Evolutionary conservation across 2,888 invertebrate genomes (phyloP).

Genomic region (Carabus problematicus): DNA sequence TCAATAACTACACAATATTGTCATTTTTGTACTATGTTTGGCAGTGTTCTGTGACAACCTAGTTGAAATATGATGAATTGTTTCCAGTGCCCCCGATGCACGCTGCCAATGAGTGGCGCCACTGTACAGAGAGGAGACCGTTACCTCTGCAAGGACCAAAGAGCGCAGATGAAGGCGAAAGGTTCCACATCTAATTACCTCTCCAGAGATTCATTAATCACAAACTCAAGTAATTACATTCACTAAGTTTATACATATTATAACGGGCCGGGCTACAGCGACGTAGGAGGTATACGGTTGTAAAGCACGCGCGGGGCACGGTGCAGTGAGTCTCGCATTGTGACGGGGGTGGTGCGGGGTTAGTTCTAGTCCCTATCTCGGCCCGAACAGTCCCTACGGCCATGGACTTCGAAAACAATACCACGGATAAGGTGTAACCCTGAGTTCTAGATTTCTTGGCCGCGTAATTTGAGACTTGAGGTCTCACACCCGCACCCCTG

Average conservation of each 20-base stretch:
- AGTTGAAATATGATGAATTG: no score
- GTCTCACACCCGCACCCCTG: not conserved
- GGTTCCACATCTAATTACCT: conserved; percentile 60
- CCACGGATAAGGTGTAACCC: conserved; percentile 28
- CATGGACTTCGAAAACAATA: conserved; percentile 38
- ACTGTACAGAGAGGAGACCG: conserved; percentile 6
- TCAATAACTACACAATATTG: not conserved
- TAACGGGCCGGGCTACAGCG: conserved; percentile 13
- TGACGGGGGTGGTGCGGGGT: conserved; percentile 11
- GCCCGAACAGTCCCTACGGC: conserved; percentile 26
- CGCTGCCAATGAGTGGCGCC: conserved; percentile 2
- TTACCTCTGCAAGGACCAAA: conserved; percentile 48
- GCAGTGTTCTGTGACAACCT: not conserved
- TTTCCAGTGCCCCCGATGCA: not conserved
- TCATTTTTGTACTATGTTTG: not conserved
- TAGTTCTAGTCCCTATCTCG: conserved; percentile 23
- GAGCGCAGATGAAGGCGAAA: conserved; percentile 55
- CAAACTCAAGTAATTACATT: conserved; percentile 60
- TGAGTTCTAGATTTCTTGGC: conserved; percentile 24
- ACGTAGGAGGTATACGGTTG: no score
- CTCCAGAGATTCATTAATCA: conserved; percentile 61
- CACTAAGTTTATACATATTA: conserved; percentile 56
- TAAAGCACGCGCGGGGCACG: not conserved
- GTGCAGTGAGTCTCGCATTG: not conserved
- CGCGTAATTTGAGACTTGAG: not conserved